Base-by-base conservation (phyloP, 1,140 invertebrate genomes). In the Cotesia glomerata region DNA sequence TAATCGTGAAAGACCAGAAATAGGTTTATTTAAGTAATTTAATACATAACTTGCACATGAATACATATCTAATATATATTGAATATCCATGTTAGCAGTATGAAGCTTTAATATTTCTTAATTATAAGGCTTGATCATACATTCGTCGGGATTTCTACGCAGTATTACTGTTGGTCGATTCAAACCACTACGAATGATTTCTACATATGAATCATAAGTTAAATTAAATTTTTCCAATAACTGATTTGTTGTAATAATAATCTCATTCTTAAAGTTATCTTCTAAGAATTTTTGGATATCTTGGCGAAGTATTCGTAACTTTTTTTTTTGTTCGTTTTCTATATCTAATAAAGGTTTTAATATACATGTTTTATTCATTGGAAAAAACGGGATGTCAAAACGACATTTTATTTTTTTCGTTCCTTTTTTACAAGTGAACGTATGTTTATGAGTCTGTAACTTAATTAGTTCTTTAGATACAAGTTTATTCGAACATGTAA, bases 321-420 rank as follows among this genome's bases (percentile, higher is more conserved):
- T 52, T 72, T 62, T 67, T 54, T 56, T 65, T 61, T 16, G 16
- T 56, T 26, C n/a, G 59, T 51, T 39, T 32, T 35, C n/a, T 35
- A 35, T 32, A 26, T 72, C 56, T 8, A 4, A 39, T 39, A 61
- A 14, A 26, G 70, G 72, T 67, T 64, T 11, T 11, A 77, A 26
- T 69, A 77, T 76, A 61, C 18, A 72, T 26, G 71, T 77, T 18
- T 51, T 59, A 18, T 11, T 51, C 68, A 74, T 72, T 16, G 71
- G 74, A 59, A 72, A 74, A 58, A 61, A 63, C 0, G 74, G 74
- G 68, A 74, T 72, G 11, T 64, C 71, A 51, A 75, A 77, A 56
- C 76, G 64, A 69, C 76, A 77, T 39, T 59, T n/a, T 58, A 67
- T 58, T 54, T 69, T 62, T 8, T 69, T 66, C 54, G 56, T 72